Evolutionary conservation across 2,888 invertebrate genomes (phyloP), one percentile per base, ranked within the genome.

Genomic region (Andrena marginata): DNA sequence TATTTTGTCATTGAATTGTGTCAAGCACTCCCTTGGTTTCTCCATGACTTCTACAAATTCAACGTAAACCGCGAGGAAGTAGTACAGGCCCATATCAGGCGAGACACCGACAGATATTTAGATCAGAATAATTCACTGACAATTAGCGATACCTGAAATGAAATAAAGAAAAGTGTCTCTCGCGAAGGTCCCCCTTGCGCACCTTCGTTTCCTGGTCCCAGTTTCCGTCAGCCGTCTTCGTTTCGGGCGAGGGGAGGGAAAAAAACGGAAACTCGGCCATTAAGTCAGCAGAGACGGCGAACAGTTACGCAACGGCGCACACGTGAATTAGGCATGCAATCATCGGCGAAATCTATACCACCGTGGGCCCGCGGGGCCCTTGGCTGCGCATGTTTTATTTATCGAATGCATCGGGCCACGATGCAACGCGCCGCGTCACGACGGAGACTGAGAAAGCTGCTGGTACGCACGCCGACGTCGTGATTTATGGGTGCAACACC

Each of bases 401-500:
- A 91, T 90, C 89, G 89, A 90, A 82, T 77, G 85, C 77, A 87
- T 84, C 87, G 85, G 74, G 69, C 77, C 63, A 51, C 68, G 69
- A 72, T 42, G 63, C 68, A 56, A 63, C 65, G 75, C 64, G 69
- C 64, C 77, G 29, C 84, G 88, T 86, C 88, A 88, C 87, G 82
- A 60, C 83, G 77, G 88, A 85, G 87, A 84, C 80, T 72, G 84
- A 26, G 83, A 84, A 84, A 87, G 86, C 42, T 42, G 84, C 72
- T 85, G 90, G 85, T 85, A 89, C 84, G 80, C 87, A 77, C 77
- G 71, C 56, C 56, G 56, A 56, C 83, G 78, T 62, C 68, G 92
- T 93, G 92, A 93, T 93, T 93, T 93, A 93, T 93, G 90, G 91
- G 87, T 84, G 91, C 92, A 92, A 91, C 93, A 92, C 90, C 91